Evolutionary conservation across 2,113 vertebrate species (phyloP), one percentile per base, ranked within the genome.

Genomic region (Hippocampus abdominalis): DNA sequence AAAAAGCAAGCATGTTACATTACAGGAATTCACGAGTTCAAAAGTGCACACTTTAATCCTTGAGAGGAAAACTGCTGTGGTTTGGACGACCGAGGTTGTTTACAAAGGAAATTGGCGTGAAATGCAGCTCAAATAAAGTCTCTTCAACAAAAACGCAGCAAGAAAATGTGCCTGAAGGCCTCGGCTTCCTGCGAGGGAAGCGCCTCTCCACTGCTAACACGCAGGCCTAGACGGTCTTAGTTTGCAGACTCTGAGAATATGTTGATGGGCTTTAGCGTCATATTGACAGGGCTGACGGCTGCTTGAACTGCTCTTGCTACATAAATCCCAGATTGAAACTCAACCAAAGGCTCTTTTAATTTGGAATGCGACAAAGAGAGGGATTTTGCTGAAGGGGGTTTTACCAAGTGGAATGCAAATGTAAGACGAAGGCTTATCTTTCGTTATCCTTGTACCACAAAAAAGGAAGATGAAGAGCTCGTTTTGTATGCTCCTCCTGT

Each of bases 401-500:
- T 4, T 62, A 46, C 42, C 71, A 64, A 64, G 56, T 25, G 59
- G 21, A 46, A 79, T 46, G 53, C 16, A 76, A 61, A 75, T 51
- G 40, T 46, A 64, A 54, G 39, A n/a, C 66, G 13, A 66, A 23
- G 4, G 2, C 36, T 40, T 42, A 18, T 42, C 53, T 57, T 40
- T 57, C 7, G 18, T 65, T 71, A 72, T 70, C 27, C 20, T 16
- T 59, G 53, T 27, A 46, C 18, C 39, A 16, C 70, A 23, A 67
- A 46, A 40, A 68, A 44, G 8, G 8, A 66, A 51, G 36, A 71
- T 46, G 59, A 73, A 69, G 42, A 62, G 13, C 40, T 64, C 53
- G 57, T 79, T 82, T 73, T 44, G 61, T 65, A 77, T 76, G 69
- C 75, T 65, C 46, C 68, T 61, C 44, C 11, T 74, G 70, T 54